These are phyloP conservation scores for Margaritifera margaritifera DNA, from an alignment of 2,888 invertebrate genomes.

Conservation along the genomic window DNA sequence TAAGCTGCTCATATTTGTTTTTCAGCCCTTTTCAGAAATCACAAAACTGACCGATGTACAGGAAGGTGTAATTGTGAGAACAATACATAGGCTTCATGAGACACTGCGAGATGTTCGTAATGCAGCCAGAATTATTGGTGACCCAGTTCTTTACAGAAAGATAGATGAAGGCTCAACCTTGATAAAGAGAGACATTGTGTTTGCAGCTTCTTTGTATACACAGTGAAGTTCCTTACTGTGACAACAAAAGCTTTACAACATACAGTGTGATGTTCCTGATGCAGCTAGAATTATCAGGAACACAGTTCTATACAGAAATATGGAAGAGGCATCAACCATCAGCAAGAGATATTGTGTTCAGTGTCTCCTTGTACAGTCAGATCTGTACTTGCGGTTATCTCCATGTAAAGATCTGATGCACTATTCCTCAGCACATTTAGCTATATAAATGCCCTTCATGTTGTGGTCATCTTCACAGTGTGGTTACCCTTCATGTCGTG, in stretches of 20 bases:
- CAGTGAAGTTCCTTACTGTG: conserved; percentile 40
- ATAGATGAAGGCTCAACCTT: conserved; percentile 95
- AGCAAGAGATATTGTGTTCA: conserved; percentile 99
- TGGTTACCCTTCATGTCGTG: too few relatives aligned
- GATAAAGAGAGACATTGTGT: conserved; percentile 97
- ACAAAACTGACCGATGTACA: conserved; percentile 94
- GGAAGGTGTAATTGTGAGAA: conserved; percentile 97
- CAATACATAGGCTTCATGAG: conserved; percentile 97
- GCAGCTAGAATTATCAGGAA: conserved; percentile 95
- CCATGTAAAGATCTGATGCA: too few relatives aligned
- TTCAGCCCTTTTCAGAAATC: conserved; percentile 89
- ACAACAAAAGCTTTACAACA: conserved; percentile 91
- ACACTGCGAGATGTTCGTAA: conserved; percentile 90
- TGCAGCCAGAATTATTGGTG: conserved; percentile 93
- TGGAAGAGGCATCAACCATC: conserved; percentile 93
- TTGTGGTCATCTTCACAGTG: too few relatives aligned
- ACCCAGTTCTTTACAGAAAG: conserved; percentile 90
- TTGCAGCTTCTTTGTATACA: conserved; percentile 93
- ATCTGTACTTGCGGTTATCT: too few relatives aligned
- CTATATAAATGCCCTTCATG: too few relatives aligned
- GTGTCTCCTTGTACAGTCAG: conserved; percentile 88
- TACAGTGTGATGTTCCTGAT: conserved; percentile 89
- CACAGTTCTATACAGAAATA: conserved; percentile 90
- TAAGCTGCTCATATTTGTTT: conserved; percentile 17
- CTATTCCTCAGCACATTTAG: too few relatives aligned